Percentiles rank a stretch among this genome's conserved stretches.
Conservation (phyloP, 2,113 vertebrate genomes). For the Cynocephalus volans region DNA sequence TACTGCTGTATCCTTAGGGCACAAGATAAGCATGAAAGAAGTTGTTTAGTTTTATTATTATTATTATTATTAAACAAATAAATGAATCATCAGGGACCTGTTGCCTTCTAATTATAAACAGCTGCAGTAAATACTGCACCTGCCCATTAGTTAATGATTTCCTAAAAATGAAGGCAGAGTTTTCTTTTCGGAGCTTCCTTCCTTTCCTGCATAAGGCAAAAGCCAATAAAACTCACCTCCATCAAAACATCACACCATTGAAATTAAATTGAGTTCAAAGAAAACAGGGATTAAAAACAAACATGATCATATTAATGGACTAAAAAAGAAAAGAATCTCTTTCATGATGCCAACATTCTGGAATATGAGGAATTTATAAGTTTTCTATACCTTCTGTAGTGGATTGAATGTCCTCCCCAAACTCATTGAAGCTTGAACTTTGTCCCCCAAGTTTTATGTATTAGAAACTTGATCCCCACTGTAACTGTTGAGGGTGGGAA, state of each 20-base stretch:
- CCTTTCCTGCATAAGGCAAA: neutral
- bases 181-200: neutral
- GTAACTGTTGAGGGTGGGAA: too few relatives aligned
- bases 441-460: too few relatives aligned
- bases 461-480: too few relatives aligned
- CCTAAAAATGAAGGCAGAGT: neutral
- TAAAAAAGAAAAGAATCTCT: neutral
- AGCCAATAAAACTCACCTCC: neutral
- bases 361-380: neutral
- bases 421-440: too few relatives aligned
- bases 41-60: neutral
- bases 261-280: neutral
- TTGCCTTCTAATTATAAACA: neutral
- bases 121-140: neutral
- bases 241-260: neutral
- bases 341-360: neutral
- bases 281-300: neutral
- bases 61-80: neutral
- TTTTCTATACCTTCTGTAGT: neutral
- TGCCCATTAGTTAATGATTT: neutral
- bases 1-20: neutral
- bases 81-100: neutral
- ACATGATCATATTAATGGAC: neutral
- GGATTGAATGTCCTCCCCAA: too few relatives aligned
- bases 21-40: neutral